These are phyloP conservation scores for Dryas iulia DNA, from an alignment of 1,140 invertebrate species.

Conservation along the genomic window DNA sequence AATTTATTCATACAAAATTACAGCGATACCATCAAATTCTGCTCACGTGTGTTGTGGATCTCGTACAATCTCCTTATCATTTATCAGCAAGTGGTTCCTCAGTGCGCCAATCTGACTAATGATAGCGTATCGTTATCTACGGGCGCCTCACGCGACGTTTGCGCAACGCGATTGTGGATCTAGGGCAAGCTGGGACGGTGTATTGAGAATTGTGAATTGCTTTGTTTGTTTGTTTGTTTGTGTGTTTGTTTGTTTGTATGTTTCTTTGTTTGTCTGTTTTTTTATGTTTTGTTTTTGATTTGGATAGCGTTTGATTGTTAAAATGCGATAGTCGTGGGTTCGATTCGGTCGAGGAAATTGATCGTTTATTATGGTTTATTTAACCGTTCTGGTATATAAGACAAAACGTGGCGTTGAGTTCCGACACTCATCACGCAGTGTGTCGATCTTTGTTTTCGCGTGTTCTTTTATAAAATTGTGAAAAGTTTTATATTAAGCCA, in stretches of 20 bases:
- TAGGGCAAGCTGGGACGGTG: neutral
- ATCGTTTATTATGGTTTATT: too few species aligned
- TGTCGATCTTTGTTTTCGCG: too few species aligned
- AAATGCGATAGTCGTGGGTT: too few species aligned
- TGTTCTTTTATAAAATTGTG: too few species aligned
- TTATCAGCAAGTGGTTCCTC: slow-evolving; percentile 11
- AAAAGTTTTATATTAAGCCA: too few species aligned
- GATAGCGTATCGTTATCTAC: slow-evolving; percentile 28
- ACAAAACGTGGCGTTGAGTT: too few species aligned
- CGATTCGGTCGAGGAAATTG: too few species aligned
- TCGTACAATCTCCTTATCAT: slow-evolving; percentile 13
- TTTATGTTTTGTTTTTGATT: neutral
- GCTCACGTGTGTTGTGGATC: neutral
- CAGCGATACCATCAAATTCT: neutral
- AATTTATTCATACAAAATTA: neutral
- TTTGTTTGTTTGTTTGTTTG: neutral
- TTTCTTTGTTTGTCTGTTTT: neutral
- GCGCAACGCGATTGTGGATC: slow-evolving; percentile 19
- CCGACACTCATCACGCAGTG: too few species aligned
- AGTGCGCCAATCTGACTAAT: slow-evolving; percentile 28
- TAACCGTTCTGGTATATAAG: too few species aligned
- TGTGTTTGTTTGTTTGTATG: neutral
- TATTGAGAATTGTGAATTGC: neutral
- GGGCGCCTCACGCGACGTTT: slow-evolving; percentile 33
- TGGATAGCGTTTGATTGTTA: too few species aligned